Base-by-base conservation (phyloP, 2,797 vertebrate species). In the Sebastes iracundus region DNA sequence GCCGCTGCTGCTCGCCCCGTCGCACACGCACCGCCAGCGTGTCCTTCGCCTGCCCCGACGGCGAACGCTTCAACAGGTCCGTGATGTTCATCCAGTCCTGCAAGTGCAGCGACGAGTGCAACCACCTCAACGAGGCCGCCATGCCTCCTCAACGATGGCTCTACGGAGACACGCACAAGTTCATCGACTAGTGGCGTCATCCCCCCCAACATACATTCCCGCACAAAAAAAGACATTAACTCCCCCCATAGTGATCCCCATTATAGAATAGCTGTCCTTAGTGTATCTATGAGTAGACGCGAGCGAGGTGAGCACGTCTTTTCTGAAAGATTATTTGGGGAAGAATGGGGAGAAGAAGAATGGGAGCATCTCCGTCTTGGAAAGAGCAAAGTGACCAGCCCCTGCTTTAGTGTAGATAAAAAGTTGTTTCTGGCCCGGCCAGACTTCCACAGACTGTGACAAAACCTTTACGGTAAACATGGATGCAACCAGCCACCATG, bases 31-130 rank as follows among this genome's bases (percentile, higher is more conserved):
- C 95, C 0, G 88, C 94, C 72, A 76, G 86, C 2, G 94, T 96
- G 72, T 72, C 84, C 67, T 97, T 97, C 32, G 80, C 82, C 77
- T 97, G 96, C 79, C 91, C 94, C 0, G 94, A 95, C 0, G 95
- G 96, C 0, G 94, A 93, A 22, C 91, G 84, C 63, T 95, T 96
- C 81, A 92, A 83, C 80, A 83, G 93, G 27, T 92, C 93, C 0
- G 91, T 97, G 69, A 96, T 96, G 95, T 96, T 96, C 85, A 92
- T 97, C 82, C 96, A 96, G 87, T 96, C 95, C 56, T 97, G 96
- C 93, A 96, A 96, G 88, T 97, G 96, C 87, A 94, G 93, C 42
- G 90, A 90, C 1, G 89, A 95, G 80, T 96, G 96, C 79, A 92
- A 93, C 82, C 92, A 96, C 16, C 93, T 95, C 23, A 96, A 96